phyloP scores from a whole-genome alignment of 2,888 invertebrate species.

The Corythucha ciliata region DNA sequence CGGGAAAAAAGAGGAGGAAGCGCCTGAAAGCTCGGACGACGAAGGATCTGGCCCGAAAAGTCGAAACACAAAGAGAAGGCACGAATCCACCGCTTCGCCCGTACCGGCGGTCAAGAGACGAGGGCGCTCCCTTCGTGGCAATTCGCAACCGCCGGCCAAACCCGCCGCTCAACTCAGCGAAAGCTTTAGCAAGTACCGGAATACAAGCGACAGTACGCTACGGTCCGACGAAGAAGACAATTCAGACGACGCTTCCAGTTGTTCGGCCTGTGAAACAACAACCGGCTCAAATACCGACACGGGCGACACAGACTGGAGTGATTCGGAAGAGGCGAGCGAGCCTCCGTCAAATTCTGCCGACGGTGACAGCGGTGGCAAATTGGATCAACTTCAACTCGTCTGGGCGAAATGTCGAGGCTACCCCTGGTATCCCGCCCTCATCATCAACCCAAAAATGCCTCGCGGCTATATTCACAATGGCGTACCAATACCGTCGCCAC shows the following conservation, averaged over 20 bases:
- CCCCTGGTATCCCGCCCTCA: conserved; percentile 95
- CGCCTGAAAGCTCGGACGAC: conserved; percentile 10
- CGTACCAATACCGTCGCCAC: conserved; percentile 88
- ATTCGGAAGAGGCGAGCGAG: conserved; percentile 40
- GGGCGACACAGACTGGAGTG: conserved; percentile 39
- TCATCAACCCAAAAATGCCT: conserved; percentile 89
- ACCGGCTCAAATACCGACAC: conserved; percentile 39
- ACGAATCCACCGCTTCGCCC: no score
- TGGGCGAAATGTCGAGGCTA: conserved; percentile 97
- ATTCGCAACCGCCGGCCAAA: no score
- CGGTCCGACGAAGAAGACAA: conserved; percentile 43
- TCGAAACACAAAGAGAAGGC: conserved; percentile 33
- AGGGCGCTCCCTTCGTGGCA: no score
- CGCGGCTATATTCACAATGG: conserved; percentile 83
- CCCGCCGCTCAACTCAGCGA: no score
- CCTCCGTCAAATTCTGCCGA: no score
- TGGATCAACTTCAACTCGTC: conserved; percentile 82
- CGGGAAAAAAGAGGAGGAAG: conserved; percentile 15
- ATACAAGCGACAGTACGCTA: conserved; percentile 39
- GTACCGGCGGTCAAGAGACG: no score
- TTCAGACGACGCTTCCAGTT: conserved; percentile 43
- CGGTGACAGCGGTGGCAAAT: conserved; percentile 28
- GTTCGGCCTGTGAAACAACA: conserved; percentile 44
- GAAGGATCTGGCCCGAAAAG: not conserved
- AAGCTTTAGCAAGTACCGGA: conserved; percentile 46